These are phyloP conservation scores for Alcedo quadribrachys DNA, from an alignment of 2,797 vertebrate species.

Conservation along the genomic window DNA sequence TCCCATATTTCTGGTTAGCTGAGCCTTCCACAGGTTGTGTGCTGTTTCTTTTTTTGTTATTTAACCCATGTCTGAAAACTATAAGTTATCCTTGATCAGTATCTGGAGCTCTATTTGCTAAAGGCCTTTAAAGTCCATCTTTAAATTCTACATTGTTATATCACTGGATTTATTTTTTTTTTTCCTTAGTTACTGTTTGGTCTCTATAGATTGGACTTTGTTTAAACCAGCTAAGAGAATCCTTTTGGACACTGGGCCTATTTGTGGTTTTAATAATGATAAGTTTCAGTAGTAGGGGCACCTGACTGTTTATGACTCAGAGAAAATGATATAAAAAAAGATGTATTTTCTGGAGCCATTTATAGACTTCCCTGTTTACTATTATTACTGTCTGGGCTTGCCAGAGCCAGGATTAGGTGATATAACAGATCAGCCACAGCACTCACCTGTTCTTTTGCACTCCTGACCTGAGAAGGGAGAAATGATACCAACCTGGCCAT, in stretches of 20 bases:
- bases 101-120: background rate
- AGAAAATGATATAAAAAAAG: slow-evolving; percentile 75
- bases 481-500: background rate
- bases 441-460: slow-evolving; percentile 27
- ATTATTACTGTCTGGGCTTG: slow-evolving; percentile 38
- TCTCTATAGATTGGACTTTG: slow-evolving; percentile 20
- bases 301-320: slow-evolving; percentile 79
- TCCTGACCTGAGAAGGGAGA: background rate
- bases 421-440: background rate
- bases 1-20: background rate
- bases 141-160: background rate
- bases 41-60: background rate
- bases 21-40: background rate
- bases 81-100: background rate
- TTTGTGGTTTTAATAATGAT: slow-evolving; percentile 86
- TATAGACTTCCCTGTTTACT: slow-evolving; percentile 61
- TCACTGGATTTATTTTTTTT: background rate
- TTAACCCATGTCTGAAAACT: background rate
- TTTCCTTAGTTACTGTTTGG: background rate
- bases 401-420: slow-evolving; percentile 14
- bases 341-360: slow-evolving; percentile 74
- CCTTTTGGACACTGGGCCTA: slow-evolving; percentile 69
- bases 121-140: background rate
- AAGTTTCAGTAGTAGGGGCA: slow-evolving; percentile 83
- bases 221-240: slow-evolving; percentile 64